Percentiles rank a stretch among this genome's conserved stretches.
These are phyloP conservation scores for Eretmochelys imbricata DNA, from an alignment of 2,113 vertebrate genomes.

Conservation along the genomic window DNA sequence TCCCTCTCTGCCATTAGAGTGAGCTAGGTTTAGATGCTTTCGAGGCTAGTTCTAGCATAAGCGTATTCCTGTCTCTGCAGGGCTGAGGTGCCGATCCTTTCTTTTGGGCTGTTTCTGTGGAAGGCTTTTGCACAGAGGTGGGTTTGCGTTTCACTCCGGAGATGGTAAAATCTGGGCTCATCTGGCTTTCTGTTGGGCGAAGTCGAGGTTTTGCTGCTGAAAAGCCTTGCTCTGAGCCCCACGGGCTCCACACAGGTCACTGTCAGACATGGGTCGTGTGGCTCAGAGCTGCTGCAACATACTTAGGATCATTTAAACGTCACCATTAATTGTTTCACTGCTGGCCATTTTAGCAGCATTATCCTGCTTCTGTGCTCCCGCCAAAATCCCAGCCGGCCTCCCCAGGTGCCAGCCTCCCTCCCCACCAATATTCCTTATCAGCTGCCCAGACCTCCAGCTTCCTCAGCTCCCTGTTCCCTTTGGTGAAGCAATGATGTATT, in stretches of 20 bases:
- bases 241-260: background rate
- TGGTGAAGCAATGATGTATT: background rate
- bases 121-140: background rate
- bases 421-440: background rate
- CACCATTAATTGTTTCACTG: constrained; percentile 6
- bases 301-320: background rate
- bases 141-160: background rate
- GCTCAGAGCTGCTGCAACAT: background rate
- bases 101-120: background rate
- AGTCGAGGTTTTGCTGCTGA: background rate
- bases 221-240: background rate
- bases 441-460: background rate
- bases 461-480: background rate
- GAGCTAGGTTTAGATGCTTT: background rate
- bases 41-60: background rate
- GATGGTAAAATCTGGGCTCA: background rate
- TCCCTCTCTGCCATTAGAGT: background rate
- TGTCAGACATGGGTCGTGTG: background rate
- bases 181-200: background rate
- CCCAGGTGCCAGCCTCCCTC: background rate
- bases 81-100: background rate
- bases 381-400: background rate
- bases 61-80: background rate
- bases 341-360: background rate
- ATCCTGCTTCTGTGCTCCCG: background rate